Conservation (phyloP, 2,797 vertebrate species). For the Sebastes oblongus region DNA sequence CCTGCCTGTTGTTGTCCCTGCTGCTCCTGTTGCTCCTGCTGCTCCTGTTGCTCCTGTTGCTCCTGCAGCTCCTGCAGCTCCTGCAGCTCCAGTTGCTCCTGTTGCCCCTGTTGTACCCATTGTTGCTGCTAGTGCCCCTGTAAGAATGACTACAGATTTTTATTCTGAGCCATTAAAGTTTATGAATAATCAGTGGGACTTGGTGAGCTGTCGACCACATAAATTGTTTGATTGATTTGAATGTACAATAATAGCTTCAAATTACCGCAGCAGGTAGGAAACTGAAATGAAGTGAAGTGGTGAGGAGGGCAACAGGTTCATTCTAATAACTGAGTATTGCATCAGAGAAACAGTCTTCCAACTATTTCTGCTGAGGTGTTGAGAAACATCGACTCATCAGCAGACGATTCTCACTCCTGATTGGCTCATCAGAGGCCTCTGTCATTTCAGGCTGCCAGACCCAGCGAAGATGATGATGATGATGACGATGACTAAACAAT, state of each 20-base stretch:
- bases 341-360: background rate
- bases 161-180: background rate
- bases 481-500: constrained; percentile 54
- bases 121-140: constrained; percentile 1
- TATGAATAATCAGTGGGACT: background rate
- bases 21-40: background rate
- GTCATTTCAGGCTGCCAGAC: constrained; percentile 61
- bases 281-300: background rate
- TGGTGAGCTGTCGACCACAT: background rate
- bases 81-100: constrained; percentile 4
- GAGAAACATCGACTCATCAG: constrained; percentile 11
- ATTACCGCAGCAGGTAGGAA: background rate
- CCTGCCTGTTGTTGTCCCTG: background rate
- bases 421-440: constrained; percentile 45
- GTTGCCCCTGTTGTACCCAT: constrained; percentile 1
- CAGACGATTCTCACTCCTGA: constrained; percentile 8
- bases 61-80: background rate
- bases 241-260: background rate
- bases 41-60: background rate
- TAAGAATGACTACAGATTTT: constrained; percentile 18
- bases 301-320: constrained; percentile 12
- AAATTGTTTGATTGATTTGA: background rate
- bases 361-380: constrained; percentile 34
- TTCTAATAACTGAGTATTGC: constrained; percentile 4
- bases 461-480: constrained; percentile 63